phyloP scores from a whole-genome alignment of 64 coral and sea anemone genomes.

The Montipora sp. region DNA sequence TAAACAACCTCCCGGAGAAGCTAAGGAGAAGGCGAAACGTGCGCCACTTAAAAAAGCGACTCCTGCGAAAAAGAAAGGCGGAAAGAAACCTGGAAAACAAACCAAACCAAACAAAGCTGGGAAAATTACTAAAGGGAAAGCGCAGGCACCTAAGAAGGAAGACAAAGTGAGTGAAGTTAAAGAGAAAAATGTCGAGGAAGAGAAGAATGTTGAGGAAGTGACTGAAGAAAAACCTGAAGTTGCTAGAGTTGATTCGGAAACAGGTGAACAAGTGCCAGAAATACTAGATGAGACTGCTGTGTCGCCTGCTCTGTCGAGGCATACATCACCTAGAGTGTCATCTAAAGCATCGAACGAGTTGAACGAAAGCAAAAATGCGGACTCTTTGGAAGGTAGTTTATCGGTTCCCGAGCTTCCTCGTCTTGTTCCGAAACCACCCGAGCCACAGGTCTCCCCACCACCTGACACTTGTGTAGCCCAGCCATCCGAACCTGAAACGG shows the following conservation, averaged over 20 bases:
- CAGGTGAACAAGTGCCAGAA: constrained; percentile 71
- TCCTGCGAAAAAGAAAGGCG: not conserved
- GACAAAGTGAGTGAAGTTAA: constrained; percentile 31
- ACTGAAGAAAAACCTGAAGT: constrained; percentile 20
- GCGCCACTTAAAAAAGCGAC: not conserved
- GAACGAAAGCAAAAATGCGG: constrained; percentile 1
- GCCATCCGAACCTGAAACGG: constrained; percentile 1
- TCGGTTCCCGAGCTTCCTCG: constrained; percentile 30
- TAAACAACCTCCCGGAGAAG: constrained; percentile 16
- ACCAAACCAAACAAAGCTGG: constrained; percentile 4
- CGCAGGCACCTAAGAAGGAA: constrained; percentile 39
- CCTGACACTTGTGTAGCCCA: constrained; percentile 1
- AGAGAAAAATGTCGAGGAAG: not conserved
- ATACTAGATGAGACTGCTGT: constrained; percentile 13
- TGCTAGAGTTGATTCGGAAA: constrained; percentile 83
- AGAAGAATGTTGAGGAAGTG: not conserved
- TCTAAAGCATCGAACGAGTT: constrained; percentile 17
- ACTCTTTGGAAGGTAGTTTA: not conserved
- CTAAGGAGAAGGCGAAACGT: constrained; percentile 55
- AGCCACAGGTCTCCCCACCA: constrained; percentile 14
- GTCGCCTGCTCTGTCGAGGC: constrained; percentile 28
- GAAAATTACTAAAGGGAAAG: constrained; percentile 36
- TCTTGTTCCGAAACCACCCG: constrained; percentile 50
- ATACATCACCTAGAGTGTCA: constrained; percentile 41
- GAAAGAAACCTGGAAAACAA: constrained; percentile 41